Conservation (phyloP, 2,797 vertebrate genomes). For the Aldrovandia affinis region DNA sequence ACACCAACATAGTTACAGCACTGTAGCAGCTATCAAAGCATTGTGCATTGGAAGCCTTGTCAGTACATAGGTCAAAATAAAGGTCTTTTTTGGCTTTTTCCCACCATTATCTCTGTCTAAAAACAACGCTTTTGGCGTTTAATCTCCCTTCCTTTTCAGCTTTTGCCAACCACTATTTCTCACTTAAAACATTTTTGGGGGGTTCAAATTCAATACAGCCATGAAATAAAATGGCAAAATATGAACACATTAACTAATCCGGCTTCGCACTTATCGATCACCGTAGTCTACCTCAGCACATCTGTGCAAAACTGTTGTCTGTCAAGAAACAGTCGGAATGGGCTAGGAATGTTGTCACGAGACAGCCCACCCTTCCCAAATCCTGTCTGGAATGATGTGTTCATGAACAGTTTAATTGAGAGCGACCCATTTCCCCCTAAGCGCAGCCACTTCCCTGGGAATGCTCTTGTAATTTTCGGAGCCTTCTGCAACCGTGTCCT, state of each 20-base stretch:
- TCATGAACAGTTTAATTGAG: constrained; percentile 20
- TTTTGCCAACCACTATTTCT: too few relatives aligned
- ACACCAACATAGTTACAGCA: too few relatives aligned
- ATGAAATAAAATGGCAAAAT: not conserved
- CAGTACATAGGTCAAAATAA: too few relatives aligned
- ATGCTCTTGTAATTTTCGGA: constrained; percentile 21
- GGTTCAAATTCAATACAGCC: too few relatives aligned
- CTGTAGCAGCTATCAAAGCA: too few relatives aligned
- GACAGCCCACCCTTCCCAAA: constrained; percentile 11
- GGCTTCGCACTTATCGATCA: not conserved
- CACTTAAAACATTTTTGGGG: too few relatives aligned
- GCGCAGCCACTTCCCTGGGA: constrained; percentile 23
- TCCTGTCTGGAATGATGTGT: constrained; percentile 21
- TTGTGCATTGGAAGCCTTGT: too few relatives aligned
- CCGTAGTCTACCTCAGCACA: not conserved
- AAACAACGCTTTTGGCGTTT: too few relatives aligned
- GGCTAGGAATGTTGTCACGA: constrained; percentile 19
- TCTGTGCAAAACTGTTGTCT: not conserved
- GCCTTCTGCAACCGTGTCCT: constrained; percentile 26
- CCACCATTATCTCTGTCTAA: too few relatives aligned
- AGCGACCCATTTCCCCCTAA: constrained; percentile 10
- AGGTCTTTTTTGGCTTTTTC: too few relatives aligned
- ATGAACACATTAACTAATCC: not conserved
- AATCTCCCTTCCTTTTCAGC: too few relatives aligned
- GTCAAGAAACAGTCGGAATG: constrained; percentile 10